Conservation (phyloP, 2,113 vertebrate species). For the Trichomycterus rosablanca region DNA sequence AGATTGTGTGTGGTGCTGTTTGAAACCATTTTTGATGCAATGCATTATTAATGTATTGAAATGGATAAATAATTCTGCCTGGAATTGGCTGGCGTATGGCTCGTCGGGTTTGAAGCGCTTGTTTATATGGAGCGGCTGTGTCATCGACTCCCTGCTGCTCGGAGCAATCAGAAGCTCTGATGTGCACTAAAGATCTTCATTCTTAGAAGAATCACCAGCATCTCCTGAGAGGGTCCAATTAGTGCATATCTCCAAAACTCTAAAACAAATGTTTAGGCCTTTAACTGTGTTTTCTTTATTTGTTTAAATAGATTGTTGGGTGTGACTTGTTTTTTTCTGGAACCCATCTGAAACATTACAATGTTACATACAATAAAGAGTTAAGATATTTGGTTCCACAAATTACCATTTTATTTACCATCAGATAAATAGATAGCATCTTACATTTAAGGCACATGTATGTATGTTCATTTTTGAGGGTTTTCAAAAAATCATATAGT, state of each 20-base stretch:
- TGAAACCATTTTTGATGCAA: slow-evolving; percentile 52
- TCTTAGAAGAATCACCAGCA: slow-evolving; percentile 18
- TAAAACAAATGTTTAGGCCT: slow-evolving; percentile 29
- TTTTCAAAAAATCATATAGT: no score
- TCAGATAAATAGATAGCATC: no score
- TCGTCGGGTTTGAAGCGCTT: slow-evolving; percentile 44
- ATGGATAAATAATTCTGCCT: slow-evolving; percentile 52
- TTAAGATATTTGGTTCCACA: no score
- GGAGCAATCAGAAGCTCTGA: slow-evolving; percentile 28
- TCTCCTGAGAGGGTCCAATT: slow-evolving; percentile 32
- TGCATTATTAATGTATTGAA: slow-evolving; percentile 58
- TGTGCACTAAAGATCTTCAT: slow-evolving; percentile 23
- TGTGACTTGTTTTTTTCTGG: neutral
- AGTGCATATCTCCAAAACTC: slow-evolving; percentile 36
- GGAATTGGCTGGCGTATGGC: slow-evolving; percentile 44
- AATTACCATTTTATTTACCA: no score
- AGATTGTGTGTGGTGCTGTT: slow-evolving; percentile 44
- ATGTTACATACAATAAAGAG: no score
- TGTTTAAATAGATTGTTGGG: neutral
- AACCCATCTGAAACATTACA: no score
- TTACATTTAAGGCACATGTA: no score
- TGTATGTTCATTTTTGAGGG: no score
- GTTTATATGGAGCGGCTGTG: slow-evolving; percentile 45
- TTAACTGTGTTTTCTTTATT: slow-evolving; percentile 37
- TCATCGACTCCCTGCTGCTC: slow-evolving; percentile 45